Base-by-base conservation (phyloP, 2,113 vertebrate species). In the Okapia johnstoni region DNA sequence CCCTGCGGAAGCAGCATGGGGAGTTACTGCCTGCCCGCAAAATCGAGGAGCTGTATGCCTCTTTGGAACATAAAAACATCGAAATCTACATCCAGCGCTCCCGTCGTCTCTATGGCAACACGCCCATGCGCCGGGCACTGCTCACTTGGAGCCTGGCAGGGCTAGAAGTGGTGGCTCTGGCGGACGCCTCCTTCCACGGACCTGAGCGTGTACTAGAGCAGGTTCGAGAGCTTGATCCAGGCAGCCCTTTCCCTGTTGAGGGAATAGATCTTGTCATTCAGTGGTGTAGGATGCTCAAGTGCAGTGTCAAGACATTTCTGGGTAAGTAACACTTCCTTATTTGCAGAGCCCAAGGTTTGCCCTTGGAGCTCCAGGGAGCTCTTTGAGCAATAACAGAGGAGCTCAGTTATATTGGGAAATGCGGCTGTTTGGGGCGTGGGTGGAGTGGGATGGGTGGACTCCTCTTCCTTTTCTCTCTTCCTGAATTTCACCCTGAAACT, bases 11-110 rank as follows among this genome's bases (percentile, higher is more conserved):
- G 96, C 99, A 99, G 97, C 99, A 99, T 0, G 99, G 99, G 0
- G 99, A 99, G 97, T 99, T 99, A 96, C 96, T 99, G 60, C 99
- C 99, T 0, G 99, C 99, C 28, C 99, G 99, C 84, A 99, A 99
- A 98, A 99, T 99, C 3, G 99, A 99, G 98, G 99, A 99, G 96
- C 99, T 99, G 5, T 99, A 99, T 2, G 99, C 99, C 84, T 99
- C 99, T 0, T 98, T 99, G 98, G 99, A 99, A 99, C 99, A 99
- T 88, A 99, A 99, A 97, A 99, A 99, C 99, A 99, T 99, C 0
- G 99, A 99, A 99, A 99, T 99, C 98, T 99, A 99, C 98, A 99
- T 99, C 98, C 99, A 99, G 98, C 99, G 99, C 43, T 99, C 99
- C 0, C 99, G 99, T 19, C 99, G 99, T 60, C 99, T 99, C 96